These are phyloP conservation scores for Entomyzon cyanotis DNA, from an alignment of 2,113 vertebrate genomes.

Conservation along the genomic window DNA sequence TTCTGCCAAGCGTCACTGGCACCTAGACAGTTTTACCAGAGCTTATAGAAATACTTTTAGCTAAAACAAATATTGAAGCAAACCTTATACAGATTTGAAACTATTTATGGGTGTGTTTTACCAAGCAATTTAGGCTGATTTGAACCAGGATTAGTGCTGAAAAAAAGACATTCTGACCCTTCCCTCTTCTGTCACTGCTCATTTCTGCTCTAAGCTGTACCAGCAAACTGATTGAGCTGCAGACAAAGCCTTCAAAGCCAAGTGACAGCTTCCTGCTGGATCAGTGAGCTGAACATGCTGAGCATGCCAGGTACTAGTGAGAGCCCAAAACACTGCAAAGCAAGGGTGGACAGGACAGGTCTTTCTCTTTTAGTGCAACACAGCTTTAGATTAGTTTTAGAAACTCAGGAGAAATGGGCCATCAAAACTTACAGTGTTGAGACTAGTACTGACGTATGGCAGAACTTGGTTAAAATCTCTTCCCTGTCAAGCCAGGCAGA, in stretches of 20 bases:
- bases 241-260: neutral
- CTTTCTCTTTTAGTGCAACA: neutral
- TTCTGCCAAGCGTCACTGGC: neutral
- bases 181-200: neutral
- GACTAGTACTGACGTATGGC: neutral
- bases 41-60: neutral
- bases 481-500: neutral
- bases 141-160: neutral
- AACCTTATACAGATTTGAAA: neutral
- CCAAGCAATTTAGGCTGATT: neutral
- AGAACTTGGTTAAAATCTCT: neutral
- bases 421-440: neutral
- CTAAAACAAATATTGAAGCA: neutral
- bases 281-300: neutral
- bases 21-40: neutral
- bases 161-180: neutral
- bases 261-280: neutral
- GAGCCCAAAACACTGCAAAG: neutral
- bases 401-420: neutral
- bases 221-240: neutral
- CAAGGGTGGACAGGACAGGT: neutral
- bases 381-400: neutral
- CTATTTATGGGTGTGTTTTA: neutral
- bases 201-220: neutral
- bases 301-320: neutral